Base-by-base conservation (phyloP, 2,888 invertebrate species). In the Acleris cristana region DNA sequence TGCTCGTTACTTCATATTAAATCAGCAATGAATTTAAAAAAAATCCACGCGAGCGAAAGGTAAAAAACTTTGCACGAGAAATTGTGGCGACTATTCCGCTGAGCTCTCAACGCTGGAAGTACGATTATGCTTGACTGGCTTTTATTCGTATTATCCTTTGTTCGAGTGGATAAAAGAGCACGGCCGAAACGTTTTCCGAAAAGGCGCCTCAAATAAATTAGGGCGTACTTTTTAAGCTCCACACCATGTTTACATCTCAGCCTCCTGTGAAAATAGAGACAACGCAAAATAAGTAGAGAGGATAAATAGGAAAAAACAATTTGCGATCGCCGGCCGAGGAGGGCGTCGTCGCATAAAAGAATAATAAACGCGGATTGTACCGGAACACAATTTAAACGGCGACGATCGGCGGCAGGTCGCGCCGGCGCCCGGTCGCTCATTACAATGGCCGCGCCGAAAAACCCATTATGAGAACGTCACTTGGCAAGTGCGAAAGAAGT, bases 101-200 rank as follows among this genome's bases (percentile, higher is more conserved):
- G 78, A 82, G 85, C 82, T 83, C 83, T 82, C 82, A 72, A 76
- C 79, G 76, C 77, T 75, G 78, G 79, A 80, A 84, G 83, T 84
- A 83, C 86, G 87, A 86, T 87, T 87, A 87, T 87, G 86, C 86
- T 85, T 81, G 82, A 85, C 87, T 87, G 86, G 83, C 84, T 85
- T 87, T 86, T 84, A 87, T 87, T 87, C 86, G 85, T 86, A 87
- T 87, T 87, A 86, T 87, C 87, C 87, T 88, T 87, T 87, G 87
- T 85, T 87, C 86, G 80, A 86, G 83, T 83, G 86, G 84, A 87
- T 88, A 84, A 86, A 85, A 83, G 84, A 85, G 83, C 84, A 83
- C 80, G 82, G 84, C 78, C 78, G 80, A 85, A 87, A 82, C 83
- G 84, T 80, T 87, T 87, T 82, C 80, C 80, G 76, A 85, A 87